These are phyloP conservation scores for Magallana gigas DNA, from an alignment of 1,140 invertebrate genomes.

Conservation along the genomic window DNA sequence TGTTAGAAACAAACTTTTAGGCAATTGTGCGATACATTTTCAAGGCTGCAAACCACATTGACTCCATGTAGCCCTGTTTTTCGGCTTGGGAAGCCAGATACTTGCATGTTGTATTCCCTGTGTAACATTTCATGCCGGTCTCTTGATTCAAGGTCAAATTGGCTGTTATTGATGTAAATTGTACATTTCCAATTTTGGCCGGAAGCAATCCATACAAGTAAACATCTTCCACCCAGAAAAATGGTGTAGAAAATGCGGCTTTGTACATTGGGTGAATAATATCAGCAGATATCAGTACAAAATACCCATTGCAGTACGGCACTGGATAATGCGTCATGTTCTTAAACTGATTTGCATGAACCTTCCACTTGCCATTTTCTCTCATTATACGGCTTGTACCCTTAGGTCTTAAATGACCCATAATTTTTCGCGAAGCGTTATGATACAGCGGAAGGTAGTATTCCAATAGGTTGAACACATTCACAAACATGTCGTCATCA, in stretches of 20 bases:
- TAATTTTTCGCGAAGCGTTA: conserved; percentile 49
- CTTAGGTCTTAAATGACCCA: conserved; percentile 58
- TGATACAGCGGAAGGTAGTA: conserved; percentile 40
- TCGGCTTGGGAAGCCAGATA: conserved; percentile 39
- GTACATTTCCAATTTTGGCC: conserved; percentile 53
- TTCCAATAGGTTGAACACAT: conserved; percentile 81
- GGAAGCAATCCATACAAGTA: conserved; percentile 75
- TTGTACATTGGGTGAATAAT: conserved; percentile 72
- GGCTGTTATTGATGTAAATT: conserved; percentile 49
- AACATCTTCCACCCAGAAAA: conserved; percentile 77
- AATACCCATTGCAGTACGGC: conserved; percentile 77
- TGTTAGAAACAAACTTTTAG: conserved; percentile 36
- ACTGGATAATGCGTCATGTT: conserved; percentile 50
- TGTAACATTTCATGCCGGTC: conserved; percentile 59
- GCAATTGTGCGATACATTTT: conserved; percentile 34
- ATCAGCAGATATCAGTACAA: conserved; percentile 74
- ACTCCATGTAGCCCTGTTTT: conserved; percentile 43
- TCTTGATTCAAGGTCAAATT: conserved; percentile 59
- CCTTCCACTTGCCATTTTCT: conserved; percentile 47
- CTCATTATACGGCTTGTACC: conserved; percentile 59
- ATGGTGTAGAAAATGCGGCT: conserved; percentile 63
- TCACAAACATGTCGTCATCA: conserved; percentile 92
- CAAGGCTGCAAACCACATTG: conserved; percentile 44
- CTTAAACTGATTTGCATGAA: conserved; percentile 53
- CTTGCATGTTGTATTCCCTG: conserved; percentile 39